Conservation (phyloP, 2,797 vertebrate species). For the Diceros bicornis region DNA sequence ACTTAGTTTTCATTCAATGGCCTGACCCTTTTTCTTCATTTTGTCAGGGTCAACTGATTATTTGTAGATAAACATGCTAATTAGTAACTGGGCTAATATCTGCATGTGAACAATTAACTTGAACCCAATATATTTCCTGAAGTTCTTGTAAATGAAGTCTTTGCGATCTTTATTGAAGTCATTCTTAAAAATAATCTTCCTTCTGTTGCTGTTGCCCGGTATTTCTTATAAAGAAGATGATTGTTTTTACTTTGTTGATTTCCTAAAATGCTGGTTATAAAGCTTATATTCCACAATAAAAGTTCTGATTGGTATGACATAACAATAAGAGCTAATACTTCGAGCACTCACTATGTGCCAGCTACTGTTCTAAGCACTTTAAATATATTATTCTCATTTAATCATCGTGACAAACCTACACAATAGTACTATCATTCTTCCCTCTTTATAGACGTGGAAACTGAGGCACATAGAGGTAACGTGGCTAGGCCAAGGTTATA, state of each 20-base stretch:
- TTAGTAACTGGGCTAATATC: neutral
- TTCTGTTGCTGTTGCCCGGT: neutral
- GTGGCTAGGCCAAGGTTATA: neutral
- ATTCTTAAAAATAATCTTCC: neutral
- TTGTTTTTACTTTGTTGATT: neutral
- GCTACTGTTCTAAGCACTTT: neutral
- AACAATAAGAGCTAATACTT: neutral
- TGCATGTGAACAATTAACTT: neutral
- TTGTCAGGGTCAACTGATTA: neutral
- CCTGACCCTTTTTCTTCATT: neutral
- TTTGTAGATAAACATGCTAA: neutral
- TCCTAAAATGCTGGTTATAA: neutral
- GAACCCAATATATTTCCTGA: neutral
- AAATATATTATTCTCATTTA: neutral
- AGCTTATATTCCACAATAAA: neutral
- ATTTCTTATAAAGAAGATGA: neutral
- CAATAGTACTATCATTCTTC: neutral
- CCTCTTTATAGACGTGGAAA: constrained; percentile 22
- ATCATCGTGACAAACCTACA: neutral
- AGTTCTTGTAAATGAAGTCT: constrained; percentile 29
- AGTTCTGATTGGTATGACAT: neutral
- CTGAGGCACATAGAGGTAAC: neutral
- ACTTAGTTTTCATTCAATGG: constrained; percentile 3
- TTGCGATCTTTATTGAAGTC: neutral
- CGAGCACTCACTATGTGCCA: neutral